Evolutionary conservation across 2,797 vertebrate genomes (phyloP).

Genomic region (Brachyalestes nurse): DNA sequence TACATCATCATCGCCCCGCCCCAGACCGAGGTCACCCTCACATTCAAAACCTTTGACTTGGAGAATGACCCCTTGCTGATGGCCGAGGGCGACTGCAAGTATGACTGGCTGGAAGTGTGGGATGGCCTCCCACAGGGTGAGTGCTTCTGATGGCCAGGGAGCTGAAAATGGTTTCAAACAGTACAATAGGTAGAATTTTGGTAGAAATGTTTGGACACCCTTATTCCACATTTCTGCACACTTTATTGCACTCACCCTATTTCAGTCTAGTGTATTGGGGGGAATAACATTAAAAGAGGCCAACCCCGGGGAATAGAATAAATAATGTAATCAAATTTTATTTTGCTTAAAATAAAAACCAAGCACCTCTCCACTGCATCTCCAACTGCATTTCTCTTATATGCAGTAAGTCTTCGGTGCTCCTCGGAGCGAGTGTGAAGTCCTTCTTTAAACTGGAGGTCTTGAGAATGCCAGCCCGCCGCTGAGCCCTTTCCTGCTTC

Average conservation of each 20-base stretch:
- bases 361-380: background rate
- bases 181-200: too few relatives aligned
- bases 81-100: conserved; percentile 95
- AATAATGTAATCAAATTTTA: too few relatives aligned
- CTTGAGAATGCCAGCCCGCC: conserved; percentile 41
- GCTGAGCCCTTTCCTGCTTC: conserved; percentile 2
- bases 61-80: conserved; percentile 94
- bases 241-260: too few relatives aligned
- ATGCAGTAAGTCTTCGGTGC: background rate
- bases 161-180: too few relatives aligned
- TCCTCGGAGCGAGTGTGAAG: conserved; percentile 32
- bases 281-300: too few relatives aligned
- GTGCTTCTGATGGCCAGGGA: conserved; percentile 28
- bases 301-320: too few relatives aligned
- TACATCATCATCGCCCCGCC: conserved; percentile 88
- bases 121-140: conserved; percentile 94
- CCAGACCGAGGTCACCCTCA: conserved; percentile 92
- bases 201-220: too few relatives aligned
- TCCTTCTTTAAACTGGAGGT: conserved; percentile 49
- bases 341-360: background rate
- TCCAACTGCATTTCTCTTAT: background rate
- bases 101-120: conserved; percentile 98
- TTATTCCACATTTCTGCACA: too few relatives aligned
- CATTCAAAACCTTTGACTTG: conserved; percentile 94
- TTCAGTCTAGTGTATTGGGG: too few relatives aligned